Percentiles rank a stretch among this genome's conserved stretches.
Evolutionary conservation across 2,797 vertebrate genomes (phyloP).

Genomic region (Gallinago stenura): DNA sequence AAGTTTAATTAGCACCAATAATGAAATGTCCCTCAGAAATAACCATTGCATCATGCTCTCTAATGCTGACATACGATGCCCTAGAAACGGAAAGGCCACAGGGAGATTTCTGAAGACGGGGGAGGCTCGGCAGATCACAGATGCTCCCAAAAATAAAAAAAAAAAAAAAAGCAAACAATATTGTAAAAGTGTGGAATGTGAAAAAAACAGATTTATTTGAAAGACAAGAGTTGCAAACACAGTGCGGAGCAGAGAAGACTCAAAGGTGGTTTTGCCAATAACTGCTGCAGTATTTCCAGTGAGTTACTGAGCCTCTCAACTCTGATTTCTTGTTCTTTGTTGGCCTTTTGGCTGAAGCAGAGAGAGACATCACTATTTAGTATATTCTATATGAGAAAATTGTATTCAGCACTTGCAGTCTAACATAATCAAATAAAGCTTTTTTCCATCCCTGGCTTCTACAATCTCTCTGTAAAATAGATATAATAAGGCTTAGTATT

Average conservation of each 20-base stretch:
- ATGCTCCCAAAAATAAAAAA: neutral
- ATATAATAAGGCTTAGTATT: slow-evolving; percentile 25
- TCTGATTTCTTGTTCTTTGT: slow-evolving; percentile 1
- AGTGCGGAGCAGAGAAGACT: neutral
- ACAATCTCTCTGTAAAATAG: slow-evolving; percentile 36
- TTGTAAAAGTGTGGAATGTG: neutral
- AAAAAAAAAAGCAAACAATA: neutral
- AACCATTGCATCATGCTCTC: slow-evolving; percentile 29
- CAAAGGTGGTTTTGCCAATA: neutral
- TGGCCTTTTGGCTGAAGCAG: neutral
- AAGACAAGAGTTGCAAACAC: neutral
- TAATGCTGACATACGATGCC: neutral
- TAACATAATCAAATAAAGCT: slow-evolving; percentile 47
- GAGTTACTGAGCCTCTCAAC: neutral
- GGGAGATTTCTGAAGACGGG: neutral
- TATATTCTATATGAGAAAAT: neutral
- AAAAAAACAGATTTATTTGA: neutral
- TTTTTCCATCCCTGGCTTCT: slow-evolving; percentile 30
- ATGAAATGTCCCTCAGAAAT: slow-evolving; percentile 68
- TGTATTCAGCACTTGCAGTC: neutral
- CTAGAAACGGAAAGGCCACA: neutral
- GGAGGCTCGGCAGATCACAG: neutral
- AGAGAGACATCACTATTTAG: neutral
- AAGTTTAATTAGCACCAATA: slow-evolving; percentile 81
- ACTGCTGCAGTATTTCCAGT: neutral